Conservation (phyloP, 2,888 invertebrate genomes). For the Rhamphomyia laevipes region DNA sequence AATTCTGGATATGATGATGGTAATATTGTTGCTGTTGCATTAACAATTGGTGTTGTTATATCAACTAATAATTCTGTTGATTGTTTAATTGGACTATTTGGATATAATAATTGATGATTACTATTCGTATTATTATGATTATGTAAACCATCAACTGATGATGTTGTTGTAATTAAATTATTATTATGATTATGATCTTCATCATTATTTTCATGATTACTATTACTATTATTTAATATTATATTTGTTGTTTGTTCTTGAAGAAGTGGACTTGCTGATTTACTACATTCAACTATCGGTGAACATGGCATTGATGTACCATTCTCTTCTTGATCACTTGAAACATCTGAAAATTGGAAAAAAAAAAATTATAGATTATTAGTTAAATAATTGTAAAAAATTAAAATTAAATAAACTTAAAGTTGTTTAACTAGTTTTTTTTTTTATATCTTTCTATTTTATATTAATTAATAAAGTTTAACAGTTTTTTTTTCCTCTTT, state of each 20-base stretch:
- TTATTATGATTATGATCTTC: conserved; percentile 13
- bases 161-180: background rate
- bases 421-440: too few relatives aligned
- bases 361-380: too few relatives aligned
- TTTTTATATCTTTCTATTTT: too few relatives aligned
- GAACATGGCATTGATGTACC: conserved; percentile 28
- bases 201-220: conserved; percentile 7
- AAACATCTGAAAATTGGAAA: conserved; percentile 22
- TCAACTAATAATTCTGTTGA: background rate
- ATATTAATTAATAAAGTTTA: too few relatives aligned
- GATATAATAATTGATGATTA: background rate
- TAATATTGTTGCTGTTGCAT: conserved; percentile 5
- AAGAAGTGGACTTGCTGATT: conserved; percentile 8
- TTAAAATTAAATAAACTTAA: too few relatives aligned
- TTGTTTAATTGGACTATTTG: conserved; percentile 6
- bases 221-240: background rate
- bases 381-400: too few relatives aligned
- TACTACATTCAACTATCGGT: conserved; percentile 18
- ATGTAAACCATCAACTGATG: background rate
- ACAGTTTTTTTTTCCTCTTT: too few relatives aligned
- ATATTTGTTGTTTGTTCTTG: background rate
- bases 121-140: background rate
- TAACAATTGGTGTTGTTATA: conserved; percentile 9
- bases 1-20: conserved; percentile 18
- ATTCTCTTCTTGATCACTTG: conserved; percentile 36